phyloP scores from a whole-genome alignment of 1,140 invertebrate genomes.

The Lepidurus packardi region DNA sequence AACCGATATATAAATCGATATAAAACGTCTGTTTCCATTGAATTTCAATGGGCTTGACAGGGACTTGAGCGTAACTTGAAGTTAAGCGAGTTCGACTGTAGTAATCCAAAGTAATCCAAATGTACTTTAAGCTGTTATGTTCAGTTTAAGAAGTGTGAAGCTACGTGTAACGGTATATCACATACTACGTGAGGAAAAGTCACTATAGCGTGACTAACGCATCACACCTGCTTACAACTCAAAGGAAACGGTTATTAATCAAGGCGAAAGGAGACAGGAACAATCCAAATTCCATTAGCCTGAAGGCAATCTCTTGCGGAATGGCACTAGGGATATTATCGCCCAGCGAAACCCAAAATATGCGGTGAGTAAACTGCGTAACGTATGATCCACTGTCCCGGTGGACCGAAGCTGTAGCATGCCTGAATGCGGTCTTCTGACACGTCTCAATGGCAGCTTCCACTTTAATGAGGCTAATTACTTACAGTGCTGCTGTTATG shows the following conservation, averaged over 20 bases:
- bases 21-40: too few species aligned
- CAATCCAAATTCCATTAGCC: not conserved
- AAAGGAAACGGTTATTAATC: not conserved
- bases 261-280: not conserved
- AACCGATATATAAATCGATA: too few species aligned
- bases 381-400: not conserved
- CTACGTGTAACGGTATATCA: too few species aligned
- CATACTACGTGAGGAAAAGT: too few species aligned
- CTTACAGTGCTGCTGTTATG: not conserved
- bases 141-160: too few species aligned
- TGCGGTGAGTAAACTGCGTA: not conserved
- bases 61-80: too few species aligned
- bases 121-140: too few species aligned
- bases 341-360: not conserved
- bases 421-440: slow-evolving; percentile 1
- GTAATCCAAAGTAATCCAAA: too few species aligned
- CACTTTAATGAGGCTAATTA: slow-evolving; percentile 1
- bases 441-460: slow-evolving; percentile 15
- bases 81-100: too few species aligned
- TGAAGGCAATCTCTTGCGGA: not conserved
- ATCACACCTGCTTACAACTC: not conserved
- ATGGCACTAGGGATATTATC: not conserved
- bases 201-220: not conserved
- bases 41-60: too few species aligned
- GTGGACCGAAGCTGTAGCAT: not conserved